Conservation (phyloP, 2,113 vertebrate species). For the Cyphomyrus discorhynchus region DNA sequence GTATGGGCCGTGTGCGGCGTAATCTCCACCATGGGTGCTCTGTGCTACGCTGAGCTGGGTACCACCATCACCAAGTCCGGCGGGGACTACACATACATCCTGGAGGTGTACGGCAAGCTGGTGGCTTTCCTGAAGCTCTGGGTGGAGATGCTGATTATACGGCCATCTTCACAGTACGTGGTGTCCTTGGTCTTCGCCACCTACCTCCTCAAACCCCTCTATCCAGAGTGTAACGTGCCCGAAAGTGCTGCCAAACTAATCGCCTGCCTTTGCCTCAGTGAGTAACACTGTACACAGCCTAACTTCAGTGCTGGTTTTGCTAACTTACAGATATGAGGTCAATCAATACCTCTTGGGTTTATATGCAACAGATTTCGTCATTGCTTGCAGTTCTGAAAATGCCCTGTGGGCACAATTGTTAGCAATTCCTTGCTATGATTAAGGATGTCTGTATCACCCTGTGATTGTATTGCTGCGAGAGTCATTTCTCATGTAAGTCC, state of each 20-base stretch:
- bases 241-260: slow-evolving; percentile 57
- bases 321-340: not conserved
- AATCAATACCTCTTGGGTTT: not conserved
- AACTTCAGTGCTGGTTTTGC: not conserved
- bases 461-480: not conserved
- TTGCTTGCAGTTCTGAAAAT: not conserved
- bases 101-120: slow-evolving; percentile 61
- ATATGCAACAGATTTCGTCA: not conserved
- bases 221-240: slow-evolving; percentile 51
- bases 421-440: not conserved
- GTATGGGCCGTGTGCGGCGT: slow-evolving; percentile 57
- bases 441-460: not conserved
- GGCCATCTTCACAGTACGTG: slow-evolving; percentile 62
- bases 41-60: slow-evolving; percentile 64
- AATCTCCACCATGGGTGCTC: slow-evolving; percentile 60
- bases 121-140: slow-evolving; percentile 61
- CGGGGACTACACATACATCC: slow-evolving; percentile 64
- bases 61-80: slow-evolving; percentile 63
- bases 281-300: slow-evolving; percentile 32
- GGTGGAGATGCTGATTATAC: slow-evolving; percentile 68
- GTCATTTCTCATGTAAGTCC: not conserved
- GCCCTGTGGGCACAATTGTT: no score
- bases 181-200: slow-evolving; percentile 64
- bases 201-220: slow-evolving; percentile 61
- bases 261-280: slow-evolving; percentile 62